phyloP scores from a whole-genome alignment of 2,888 invertebrate species.

The Clistopyga incitator region DNA sequence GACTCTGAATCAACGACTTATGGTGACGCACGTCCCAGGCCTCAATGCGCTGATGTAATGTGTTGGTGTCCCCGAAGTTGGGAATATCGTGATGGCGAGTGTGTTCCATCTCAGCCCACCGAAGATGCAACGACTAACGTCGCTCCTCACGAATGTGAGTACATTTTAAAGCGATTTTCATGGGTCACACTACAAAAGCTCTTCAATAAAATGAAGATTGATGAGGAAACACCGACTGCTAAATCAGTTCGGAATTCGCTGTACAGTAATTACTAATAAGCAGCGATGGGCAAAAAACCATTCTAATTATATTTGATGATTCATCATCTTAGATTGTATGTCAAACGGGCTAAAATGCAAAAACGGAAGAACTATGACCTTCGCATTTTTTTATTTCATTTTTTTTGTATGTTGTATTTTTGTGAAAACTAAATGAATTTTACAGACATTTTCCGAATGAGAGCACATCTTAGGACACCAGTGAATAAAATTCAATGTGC shows the following conservation, averaged over 20 bases:
- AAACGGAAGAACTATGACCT: no score
- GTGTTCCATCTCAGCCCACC: conserved; percentile 72
- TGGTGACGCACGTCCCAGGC: conserved; percentile 74
- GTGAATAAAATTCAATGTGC: no score
- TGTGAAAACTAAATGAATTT: no score
- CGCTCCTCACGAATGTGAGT: conserved; percentile 62
- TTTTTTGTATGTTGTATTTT: no score
- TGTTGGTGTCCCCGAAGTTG: conserved; percentile 88
- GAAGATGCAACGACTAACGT: conserved; percentile 60
- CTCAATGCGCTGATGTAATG: conserved; percentile 83
- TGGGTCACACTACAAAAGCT: not conserved
- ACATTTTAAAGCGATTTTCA: conserved; percentile 7
- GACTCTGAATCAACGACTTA: conserved; percentile 75
- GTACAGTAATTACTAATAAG: conserved; percentile 37
- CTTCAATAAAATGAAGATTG: conserved; percentile 18
- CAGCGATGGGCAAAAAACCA: not conserved
- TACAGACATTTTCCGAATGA: no score
- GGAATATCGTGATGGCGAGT: conserved; percentile 77
- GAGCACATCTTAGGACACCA: no score
- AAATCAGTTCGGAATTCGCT: conserved; percentile 19
- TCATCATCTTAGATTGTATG: not conserved
- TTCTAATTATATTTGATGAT: not conserved
- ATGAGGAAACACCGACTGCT: conserved; percentile 2
- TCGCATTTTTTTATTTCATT: no score
- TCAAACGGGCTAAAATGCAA: not conserved